These are phyloP conservation scores for Ctenochaetus hawaiiensis DNA, from an alignment of 2,797 vertebrate species.

Conservation along the genomic window DNA sequence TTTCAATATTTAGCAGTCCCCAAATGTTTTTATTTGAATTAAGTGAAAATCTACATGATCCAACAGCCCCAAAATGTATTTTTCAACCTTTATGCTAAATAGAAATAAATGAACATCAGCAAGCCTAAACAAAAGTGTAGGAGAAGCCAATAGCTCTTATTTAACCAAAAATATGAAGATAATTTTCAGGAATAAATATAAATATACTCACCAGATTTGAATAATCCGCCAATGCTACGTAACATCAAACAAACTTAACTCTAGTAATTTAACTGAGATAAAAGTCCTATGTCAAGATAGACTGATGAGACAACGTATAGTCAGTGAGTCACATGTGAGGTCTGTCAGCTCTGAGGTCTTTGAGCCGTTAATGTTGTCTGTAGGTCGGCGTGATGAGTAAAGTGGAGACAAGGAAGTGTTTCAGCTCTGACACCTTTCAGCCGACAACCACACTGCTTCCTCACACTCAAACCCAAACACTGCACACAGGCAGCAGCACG, in stretches of 20 bases:
- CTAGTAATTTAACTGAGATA: not conserved
- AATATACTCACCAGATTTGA: slow-evolving; percentile 60
- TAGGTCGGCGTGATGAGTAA: slow-evolving; percentile 19
- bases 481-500: not conserved
- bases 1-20: not conserved
- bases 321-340: slow-evolving; percentile 33
- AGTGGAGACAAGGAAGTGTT: slow-evolving; percentile 71
- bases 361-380: slow-evolving; percentile 29
- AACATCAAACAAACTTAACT: slow-evolving; percentile 13
- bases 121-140: slow-evolving; percentile 1
- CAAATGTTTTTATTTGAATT: not conserved
- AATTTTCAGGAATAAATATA: slow-evolving; percentile 18
- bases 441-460: slow-evolving; percentile 74
- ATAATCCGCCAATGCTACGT: slow-evolving; percentile 23
- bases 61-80: not conserved
- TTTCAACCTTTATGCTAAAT: not conserved
- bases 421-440: slow-evolving; percentile 47
- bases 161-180: not conserved
- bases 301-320: not conserved
- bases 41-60: not conserved
- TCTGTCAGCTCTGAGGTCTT: slow-evolving; percentile 18
- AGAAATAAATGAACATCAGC: not conserved
- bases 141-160: not conserved
- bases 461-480: slow-evolving; percentile 59
- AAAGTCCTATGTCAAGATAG: not conserved